Conservation (phyloP, 2,888 invertebrate genomes). For the Cosmia trapezina region DNA sequence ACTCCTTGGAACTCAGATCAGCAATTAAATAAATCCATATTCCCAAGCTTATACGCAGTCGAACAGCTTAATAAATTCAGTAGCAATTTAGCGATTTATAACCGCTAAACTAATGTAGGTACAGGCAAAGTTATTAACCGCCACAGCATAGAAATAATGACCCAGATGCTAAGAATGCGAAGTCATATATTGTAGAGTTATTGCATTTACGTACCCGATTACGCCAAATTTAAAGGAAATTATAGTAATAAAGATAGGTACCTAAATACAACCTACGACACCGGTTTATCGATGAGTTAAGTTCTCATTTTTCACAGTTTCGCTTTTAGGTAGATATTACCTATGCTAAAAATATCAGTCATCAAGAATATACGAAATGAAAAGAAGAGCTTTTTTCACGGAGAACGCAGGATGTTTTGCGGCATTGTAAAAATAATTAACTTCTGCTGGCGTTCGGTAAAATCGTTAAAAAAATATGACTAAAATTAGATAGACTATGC, state of each 20-base stretch:
- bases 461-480: constrained; percentile 18
- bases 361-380: constrained; percentile 12
- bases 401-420: constrained; percentile 14
- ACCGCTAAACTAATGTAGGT: constrained; percentile 43
- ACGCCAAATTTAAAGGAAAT: constrained; percentile 32
- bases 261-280: constrained; percentile 7
- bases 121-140: constrained; percentile 50
- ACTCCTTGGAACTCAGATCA: constrained; percentile 33
- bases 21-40: constrained; percentile 59
- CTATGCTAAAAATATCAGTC: constrained; percentile 26
- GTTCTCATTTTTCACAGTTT: constrained; percentile 13
- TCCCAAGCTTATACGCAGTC: constrained; percentile 25
- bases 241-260: constrained; percentile 14
- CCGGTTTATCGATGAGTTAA: constrained; percentile 9
- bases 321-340: neutral
- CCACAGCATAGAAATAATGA: constrained; percentile 49
- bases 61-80: constrained; percentile 57
- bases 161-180: constrained; percentile 50
- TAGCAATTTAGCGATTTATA: constrained; percentile 61
- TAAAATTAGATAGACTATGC: constrained; percentile 11
- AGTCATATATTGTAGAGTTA: constrained; percentile 46
- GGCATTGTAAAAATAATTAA: constrained; percentile 36
- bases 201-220: constrained; percentile 23
- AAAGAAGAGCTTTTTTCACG: constrained; percentile 26
- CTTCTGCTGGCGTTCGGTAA: constrained; percentile 2